Evolutionary conservation across 2,888 invertebrate species (phyloP), one percentile per base, ranked within the genome.

Genomic region (Amiota mariae): DNA sequence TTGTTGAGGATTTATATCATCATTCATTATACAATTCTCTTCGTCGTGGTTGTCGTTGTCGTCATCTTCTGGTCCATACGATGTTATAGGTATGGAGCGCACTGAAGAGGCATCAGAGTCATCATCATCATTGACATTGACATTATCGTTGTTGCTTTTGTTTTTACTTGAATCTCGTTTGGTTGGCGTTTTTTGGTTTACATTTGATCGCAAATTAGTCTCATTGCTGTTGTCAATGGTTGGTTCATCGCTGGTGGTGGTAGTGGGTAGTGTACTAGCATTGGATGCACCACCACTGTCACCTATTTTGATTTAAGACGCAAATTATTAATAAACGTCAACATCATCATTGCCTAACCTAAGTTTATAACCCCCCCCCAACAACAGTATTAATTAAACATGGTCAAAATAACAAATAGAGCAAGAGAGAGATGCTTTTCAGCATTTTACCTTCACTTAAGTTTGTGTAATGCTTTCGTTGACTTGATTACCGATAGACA

Each of bases 31-130:
- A 12, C n/a, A n/a, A 56, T 11, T 56, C 36, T 6, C 3, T 49
- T 24, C 46, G 8, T 61, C 48, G 70, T n/a, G n/a, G n/a, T 85
- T 84, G 1, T 79, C 82, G 72, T 78, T 81, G 15, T 82, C 84
- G 73, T 82, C 83, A 6, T 82, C 87, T 72, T 88, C 89, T 11
- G 84, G 87, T 6, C 88, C 88, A 76, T 88, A 89, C 15, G 87
- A 88, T 10, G 88, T 88, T n/a, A 90, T 89, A 0, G 90, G 90
- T 86, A 90, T 90, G 66, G 90, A 90, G 70, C 89, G 89, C 46
- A 90, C 87, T 1, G 83, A 90, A 8, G 87, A 90, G 68, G 81
- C 86, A 64, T 88, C 87, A 0, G 89, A 89, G 68, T 88, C 87
- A 24, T 82, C 82, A 73, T 78, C 75, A n/a, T 48, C 51, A 24